Percentiles rank a stretch among this genome's conserved stretches.
Evolutionary conservation across 1,140 invertebrate species (phyloP).

Genomic region (Diuraphis noxia): DNA sequence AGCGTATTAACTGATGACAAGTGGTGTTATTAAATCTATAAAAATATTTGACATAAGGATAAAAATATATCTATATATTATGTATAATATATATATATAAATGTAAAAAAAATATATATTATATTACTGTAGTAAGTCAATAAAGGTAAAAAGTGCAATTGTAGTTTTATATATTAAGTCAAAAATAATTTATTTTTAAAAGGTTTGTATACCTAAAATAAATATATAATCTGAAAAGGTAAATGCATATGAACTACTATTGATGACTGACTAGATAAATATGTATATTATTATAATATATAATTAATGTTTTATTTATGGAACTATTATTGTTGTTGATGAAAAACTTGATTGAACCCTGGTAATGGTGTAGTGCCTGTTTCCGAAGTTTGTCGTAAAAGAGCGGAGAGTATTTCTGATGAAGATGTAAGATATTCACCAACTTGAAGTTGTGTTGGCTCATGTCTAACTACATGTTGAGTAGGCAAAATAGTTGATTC

Average conservation of each 20-base stretch:
- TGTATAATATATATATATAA: background rate
- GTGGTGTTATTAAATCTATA: background rate
- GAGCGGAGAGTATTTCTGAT: constrained; percentile 50
- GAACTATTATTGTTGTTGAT: constrained; percentile 55
- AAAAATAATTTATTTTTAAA: constrained; percentile 4
- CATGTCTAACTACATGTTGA: constrained; percentile 8
- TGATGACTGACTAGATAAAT: constrained; percentile 39
- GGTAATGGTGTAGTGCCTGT: constrained; percentile 55
- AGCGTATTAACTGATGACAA: background rate
- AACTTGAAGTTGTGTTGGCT: constrained; percentile 26
- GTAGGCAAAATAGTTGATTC: constrained; percentile 14
- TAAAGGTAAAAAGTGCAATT: background rate
- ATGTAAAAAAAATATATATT: background rate
- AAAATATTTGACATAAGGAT: background rate
- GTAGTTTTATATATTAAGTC: background rate
- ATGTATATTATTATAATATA: background rate
- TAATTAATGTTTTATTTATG: constrained; percentile 1
- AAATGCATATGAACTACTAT: constrained; percentile 30
- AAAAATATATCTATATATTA: background rate
- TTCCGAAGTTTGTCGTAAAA: constrained; percentile 51
- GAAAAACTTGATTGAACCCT: constrained; percentile 57
- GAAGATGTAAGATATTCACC: constrained; percentile 47
- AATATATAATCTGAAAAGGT: background rate
- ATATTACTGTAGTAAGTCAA: background rate
- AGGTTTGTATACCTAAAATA: background rate